Percentiles rank a stretch among this genome's conserved stretches.
phyloP scores from a whole-genome alignment of 64 coral and sea anemone species.

The Pachyseris speciosa region DNA sequence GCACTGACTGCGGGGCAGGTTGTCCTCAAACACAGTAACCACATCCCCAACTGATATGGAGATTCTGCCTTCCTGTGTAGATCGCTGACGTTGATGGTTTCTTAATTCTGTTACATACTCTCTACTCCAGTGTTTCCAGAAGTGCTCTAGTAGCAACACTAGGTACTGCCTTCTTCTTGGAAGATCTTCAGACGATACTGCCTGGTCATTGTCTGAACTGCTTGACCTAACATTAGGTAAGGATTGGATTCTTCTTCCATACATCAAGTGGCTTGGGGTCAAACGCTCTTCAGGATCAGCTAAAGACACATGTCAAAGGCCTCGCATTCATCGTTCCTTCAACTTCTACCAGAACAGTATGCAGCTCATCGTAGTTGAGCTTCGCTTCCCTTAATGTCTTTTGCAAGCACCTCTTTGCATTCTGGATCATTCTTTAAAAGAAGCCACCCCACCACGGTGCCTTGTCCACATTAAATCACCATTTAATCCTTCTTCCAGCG shows the following conservation, averaged over 20 bases:
- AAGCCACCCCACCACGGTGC: slow-evolving; percentile 52
- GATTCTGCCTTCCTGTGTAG: background rate
- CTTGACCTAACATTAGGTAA: background rate
- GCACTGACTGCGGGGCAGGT: background rate
- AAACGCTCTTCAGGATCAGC: slow-evolving; percentile 1
- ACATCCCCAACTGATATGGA: background rate
- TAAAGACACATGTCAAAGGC: background rate
- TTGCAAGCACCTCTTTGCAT: background rate
- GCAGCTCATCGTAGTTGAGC: slow-evolving; percentile 15
- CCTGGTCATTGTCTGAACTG: background rate
- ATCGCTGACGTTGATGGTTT: background rate
- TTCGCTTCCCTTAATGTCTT: slow-evolving; percentile 31
- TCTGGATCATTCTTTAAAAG: background rate
- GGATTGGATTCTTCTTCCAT: background rate
- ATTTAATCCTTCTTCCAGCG: background rate
- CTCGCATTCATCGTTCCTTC: slow-evolving; percentile 3
- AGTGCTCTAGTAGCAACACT: background rate
- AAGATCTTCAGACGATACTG: background rate
- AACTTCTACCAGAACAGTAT: slow-evolving; percentile 24
- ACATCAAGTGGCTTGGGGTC: slow-evolving; percentile 27
- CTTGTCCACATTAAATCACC: background rate
- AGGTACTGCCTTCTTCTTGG: background rate
- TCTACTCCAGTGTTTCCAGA: slow-evolving; percentile 9
- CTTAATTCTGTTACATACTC: slow-evolving; percentile 4
- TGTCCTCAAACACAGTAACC: slow-evolving; percentile 2